Conservation (phyloP, 2,888 invertebrate species). For the Cartodere bifasciata region DNA sequence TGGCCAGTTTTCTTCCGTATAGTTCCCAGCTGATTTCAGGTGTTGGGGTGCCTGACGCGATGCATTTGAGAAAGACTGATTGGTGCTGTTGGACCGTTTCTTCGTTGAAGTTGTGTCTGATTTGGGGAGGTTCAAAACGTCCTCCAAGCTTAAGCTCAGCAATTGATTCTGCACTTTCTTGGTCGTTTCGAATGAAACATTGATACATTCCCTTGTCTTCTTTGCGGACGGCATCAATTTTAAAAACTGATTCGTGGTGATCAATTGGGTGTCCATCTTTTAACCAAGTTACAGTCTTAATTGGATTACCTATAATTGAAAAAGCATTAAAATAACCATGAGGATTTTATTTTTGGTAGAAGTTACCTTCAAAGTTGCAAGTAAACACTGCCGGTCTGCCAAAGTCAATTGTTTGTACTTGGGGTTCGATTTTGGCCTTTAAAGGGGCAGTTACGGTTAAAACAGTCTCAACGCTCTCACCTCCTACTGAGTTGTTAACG, state of each 20-base stretch:
- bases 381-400: constrained; percentile 86
- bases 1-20: constrained; percentile 71
- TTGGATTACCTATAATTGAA: constrained; percentile 50
- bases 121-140: constrained; percentile 81
- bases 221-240: constrained; percentile 82
- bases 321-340: too few species aligned
- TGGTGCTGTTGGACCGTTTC: constrained; percentile 85
- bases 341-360: background rate
- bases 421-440: constrained; percentile 78
- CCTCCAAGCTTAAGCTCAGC: constrained; percentile 89
- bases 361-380: constrained; percentile 66
- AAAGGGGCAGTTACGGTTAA: constrained; percentile 85
- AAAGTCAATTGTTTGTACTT: constrained; percentile 80
- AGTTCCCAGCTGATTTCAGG: constrained; percentile 90
- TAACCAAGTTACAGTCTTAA: constrained; percentile 82
- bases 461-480: constrained; percentile 85
- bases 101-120: constrained; percentile 76
- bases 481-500: constrained; percentile 89
- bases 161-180: constrained; percentile 85
- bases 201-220: constrained; percentile 97
- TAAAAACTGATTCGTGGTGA: constrained; percentile 66
- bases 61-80: constrained; percentile 78
- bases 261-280: constrained; percentile 83
- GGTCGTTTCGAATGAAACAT: constrained; percentile 86
- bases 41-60: constrained; percentile 88